A percentile compares a stretch with the other conserved stretches of the same genome.
phyloP scores from a whole-genome alignment of 2,797 vertebrate species.

The Loriculus beryllinus region DNA sequence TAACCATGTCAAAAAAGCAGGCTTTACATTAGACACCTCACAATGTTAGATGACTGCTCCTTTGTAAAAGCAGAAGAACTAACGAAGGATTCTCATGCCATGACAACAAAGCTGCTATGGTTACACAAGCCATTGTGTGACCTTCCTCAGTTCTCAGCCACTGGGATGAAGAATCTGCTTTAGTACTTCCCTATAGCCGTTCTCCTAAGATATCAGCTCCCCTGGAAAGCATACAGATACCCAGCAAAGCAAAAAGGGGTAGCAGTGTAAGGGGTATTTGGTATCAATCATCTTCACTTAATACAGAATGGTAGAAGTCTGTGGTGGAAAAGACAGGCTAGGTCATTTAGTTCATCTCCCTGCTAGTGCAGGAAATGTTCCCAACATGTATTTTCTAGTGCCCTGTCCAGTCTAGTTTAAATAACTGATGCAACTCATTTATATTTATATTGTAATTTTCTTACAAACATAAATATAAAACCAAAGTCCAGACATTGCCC shows the following conservation, averaged over 20 bases:
- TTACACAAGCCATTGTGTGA: slow-evolving; percentile 36
- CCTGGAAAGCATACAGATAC: slow-evolving; percentile 1
- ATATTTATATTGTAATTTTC: slow-evolving; percentile 70
- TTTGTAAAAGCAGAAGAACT: slow-evolving; percentile 42
- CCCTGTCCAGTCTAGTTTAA: slow-evolving; percentile 54
- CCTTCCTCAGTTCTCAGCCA: slow-evolving; percentile 33
- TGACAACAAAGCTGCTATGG: slow-evolving; percentile 66
- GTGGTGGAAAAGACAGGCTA: slow-evolving; percentile 22
- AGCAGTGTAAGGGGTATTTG: slow-evolving; percentile 5
- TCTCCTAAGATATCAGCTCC: not conserved
- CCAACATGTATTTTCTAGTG: slow-evolving; percentile 40
- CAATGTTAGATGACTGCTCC: slow-evolving; percentile 48
- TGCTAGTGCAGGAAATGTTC: slow-evolving; percentile 22
- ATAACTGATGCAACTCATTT: slow-evolving; percentile 63
- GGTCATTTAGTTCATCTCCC: slow-evolving; percentile 55
- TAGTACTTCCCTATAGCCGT: not conserved
- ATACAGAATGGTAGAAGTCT: slow-evolving; percentile 12
- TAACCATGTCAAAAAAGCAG: slow-evolving; percentile 49
- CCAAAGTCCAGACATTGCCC: slow-evolving; percentile 67
- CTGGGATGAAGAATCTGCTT: not conserved
- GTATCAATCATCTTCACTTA: slow-evolving; percentile 46
- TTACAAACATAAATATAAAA: slow-evolving; percentile 70
- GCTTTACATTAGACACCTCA: slow-evolving; percentile 34
- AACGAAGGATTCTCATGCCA: slow-evolving; percentile 1
- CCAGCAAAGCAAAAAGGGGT: not conserved